These are phyloP conservation scores for Philypnodon macrostomus DNA, from an alignment of 2,797 vertebrate genomes.

Conservation along the genomic window DNA sequence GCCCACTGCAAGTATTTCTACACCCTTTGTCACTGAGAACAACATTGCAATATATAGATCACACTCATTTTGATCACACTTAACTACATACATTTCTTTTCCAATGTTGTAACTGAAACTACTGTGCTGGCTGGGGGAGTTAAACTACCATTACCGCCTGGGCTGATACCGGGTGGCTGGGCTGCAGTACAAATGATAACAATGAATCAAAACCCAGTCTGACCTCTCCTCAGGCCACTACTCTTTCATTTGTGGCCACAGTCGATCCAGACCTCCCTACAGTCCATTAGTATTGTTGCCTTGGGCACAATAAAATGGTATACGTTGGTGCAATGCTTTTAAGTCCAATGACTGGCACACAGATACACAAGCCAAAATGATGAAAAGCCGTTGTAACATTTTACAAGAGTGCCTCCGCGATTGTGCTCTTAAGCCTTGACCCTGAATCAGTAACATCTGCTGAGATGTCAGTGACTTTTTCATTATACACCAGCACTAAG, in stretches of 20 bases:
- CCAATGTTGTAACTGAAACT: too few relatives aligned
- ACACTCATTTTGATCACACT: too few relatives aligned
- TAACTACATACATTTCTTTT: too few relatives aligned
- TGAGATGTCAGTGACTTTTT: neutral
- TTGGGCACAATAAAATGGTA: conserved; percentile 25
- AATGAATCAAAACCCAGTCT: conserved; percentile 39
- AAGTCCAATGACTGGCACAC: neutral
- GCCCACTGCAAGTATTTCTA: too few relatives aligned
- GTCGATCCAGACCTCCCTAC: conserved; percentile 51
- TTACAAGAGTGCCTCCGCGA: neutral
- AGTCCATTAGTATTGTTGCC: conserved; percentile 50
- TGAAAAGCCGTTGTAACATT: neutral
- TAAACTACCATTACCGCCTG: conserved; percentile 9
- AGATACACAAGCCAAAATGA: neutral
- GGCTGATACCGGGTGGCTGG: conserved; percentile 19
- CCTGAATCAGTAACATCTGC: conserved; percentile 1
- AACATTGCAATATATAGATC: too few relatives aligned
- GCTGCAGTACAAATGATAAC: conserved; percentile 18
- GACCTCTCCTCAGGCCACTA: conserved; percentile 46
- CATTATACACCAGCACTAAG: conserved; percentile 1
- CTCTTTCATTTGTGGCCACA: conserved; percentile 12
- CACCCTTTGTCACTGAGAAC: too few relatives aligned
- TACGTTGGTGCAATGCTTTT: conserved; percentile 4
- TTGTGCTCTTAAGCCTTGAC: neutral
- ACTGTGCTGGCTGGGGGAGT: neutral